phyloP scores from a whole-genome alignment of 2,113 vertebrate genomes.

The Petaurus breviceps region DNA sequence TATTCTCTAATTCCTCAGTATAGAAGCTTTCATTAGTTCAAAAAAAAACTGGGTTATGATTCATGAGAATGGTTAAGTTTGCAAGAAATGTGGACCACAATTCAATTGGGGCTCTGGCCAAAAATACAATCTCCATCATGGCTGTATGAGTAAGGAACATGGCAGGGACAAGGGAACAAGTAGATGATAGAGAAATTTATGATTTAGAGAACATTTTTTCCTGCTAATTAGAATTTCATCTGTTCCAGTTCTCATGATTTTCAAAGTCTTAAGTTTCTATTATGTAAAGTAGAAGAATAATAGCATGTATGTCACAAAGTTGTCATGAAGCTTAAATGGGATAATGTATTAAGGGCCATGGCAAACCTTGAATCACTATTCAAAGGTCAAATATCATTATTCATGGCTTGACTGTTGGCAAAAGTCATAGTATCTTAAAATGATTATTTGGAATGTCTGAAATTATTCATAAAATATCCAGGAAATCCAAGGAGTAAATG shows the following conservation, averaged over 20 bases:
- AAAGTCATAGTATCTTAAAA: background rate
- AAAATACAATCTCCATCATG: background rate
- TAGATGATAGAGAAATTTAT: slow-evolving; percentile 4
- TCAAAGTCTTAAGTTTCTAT: background rate
- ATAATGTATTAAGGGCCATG: background rate
- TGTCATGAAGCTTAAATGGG: background rate
- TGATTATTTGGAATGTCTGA: background rate
- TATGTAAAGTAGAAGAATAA: background rate
- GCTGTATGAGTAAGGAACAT: background rate
- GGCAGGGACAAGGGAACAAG: slow-evolving; percentile 12
- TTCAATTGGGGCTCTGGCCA: slow-evolving; percentile 11
- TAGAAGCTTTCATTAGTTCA: too few species aligned
- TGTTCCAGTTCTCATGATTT: background rate
- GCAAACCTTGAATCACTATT: background rate
- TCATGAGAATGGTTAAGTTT: background rate
- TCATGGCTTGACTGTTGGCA: slow-evolving; percentile 5
- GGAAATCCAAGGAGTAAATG: background rate
- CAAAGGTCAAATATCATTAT: background rate
- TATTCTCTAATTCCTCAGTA: too few species aligned
- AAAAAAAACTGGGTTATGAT: background rate
- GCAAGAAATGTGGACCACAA: slow-evolving; percentile 21
- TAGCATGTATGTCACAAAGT: background rate
- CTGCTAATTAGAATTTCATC: slow-evolving; percentile 23
- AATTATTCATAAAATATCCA: slow-evolving; percentile 22
- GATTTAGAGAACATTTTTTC: slow-evolving; percentile 23